Conservation (phyloP, 1,140 invertebrate genomes). For the Potamilus streckersoni region DNA sequence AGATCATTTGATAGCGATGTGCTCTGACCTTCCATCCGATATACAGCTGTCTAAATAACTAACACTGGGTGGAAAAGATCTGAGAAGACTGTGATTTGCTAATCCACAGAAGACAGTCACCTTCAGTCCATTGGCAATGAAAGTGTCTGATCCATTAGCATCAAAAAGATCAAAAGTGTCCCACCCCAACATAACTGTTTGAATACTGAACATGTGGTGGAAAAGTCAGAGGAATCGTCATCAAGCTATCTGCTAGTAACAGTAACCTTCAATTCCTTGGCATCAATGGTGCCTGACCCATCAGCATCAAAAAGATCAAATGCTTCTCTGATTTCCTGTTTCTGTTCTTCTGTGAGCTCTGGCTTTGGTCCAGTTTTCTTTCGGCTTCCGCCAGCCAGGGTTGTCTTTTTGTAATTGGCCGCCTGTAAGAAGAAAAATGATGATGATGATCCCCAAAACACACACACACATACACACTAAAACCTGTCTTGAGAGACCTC, state of each 20-base stretch:
- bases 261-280: conserved; percentile 90
- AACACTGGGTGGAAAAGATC: not conserved
- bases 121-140: conserved; percentile 93
- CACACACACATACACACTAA: too few relatives aligned
- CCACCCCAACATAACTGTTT: conserved; percentile 57
- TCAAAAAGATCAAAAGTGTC: conserved; percentile 98
- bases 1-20: too few relatives aligned
- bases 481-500: too few relatives aligned
- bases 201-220: too few relatives aligned
- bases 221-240: not conserved
- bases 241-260: not conserved
- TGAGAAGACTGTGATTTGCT: not conserved
- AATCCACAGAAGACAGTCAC: conserved; percentile 67
- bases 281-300: conserved; percentile 86
- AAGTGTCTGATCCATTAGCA: conserved; percentile 84
- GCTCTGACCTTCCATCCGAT: conserved; percentile 74
- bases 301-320: conserved; percentile 96
- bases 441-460: too few relatives aligned
- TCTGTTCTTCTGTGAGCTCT: conserved; percentile 89
- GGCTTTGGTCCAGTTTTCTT: conserved; percentile 71
- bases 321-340: conserved; percentile 93
- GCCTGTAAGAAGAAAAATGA: conserved; percentile 11
- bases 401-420: conserved; percentile 54
- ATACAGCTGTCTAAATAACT: too few relatives aligned
- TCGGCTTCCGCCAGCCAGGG: conserved; percentile 53